Base-by-base conservation (phyloP, 2,888 invertebrate species). In the Temnothorax rugatulus region DNA sequence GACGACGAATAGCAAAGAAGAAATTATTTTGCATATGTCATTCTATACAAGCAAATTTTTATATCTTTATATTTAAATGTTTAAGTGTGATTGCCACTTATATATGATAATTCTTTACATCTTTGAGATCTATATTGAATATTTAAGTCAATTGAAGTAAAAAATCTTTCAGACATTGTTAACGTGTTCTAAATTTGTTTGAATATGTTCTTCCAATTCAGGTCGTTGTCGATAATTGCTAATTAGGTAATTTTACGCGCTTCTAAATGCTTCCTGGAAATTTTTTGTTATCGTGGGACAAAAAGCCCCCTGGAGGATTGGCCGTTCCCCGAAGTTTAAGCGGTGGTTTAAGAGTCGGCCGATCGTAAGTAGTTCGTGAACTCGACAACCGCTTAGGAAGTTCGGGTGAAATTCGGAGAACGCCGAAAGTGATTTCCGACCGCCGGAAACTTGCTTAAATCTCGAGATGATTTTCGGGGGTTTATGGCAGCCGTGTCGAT, bases 401-500 rank as follows among this genome's bases (percentile, higher is more conserved):
- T 82, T 88, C 82, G 63, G 84, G 4, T 71, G 83, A 86, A 79
- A 84, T 87, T 82, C 82, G n/a, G 21, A 68, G 59, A 76, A 66
- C 84, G 71, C 25, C 57, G 82, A 86, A 86, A 88, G 82, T 86
- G 88, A 88, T 85, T 86, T 81, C 63, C 82, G 69, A 66, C 57
- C 54, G 61, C 34, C 64, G 82, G 68, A 71, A 87, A 87, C 82
- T 87, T 71, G 87, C 63, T 87, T 74, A 74, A 86, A 85, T 73
- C 73, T 82, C 82, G 63, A 82, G 63, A 81, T 81, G 79, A 81
- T 81, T 81, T 81, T 81, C 79, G 47, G 57, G 79, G 71, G 79
- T 71, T 81, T 81, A 81, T 81, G 73, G 79, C 59, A 18, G 73
- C 38, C 59, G 79, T 59, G 59, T 81, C 79, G 79, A 81, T 81